phyloP scores from a whole-genome alignment of 2,113 vertebrate genomes.

The Galeopterus variegatus region DNA sequence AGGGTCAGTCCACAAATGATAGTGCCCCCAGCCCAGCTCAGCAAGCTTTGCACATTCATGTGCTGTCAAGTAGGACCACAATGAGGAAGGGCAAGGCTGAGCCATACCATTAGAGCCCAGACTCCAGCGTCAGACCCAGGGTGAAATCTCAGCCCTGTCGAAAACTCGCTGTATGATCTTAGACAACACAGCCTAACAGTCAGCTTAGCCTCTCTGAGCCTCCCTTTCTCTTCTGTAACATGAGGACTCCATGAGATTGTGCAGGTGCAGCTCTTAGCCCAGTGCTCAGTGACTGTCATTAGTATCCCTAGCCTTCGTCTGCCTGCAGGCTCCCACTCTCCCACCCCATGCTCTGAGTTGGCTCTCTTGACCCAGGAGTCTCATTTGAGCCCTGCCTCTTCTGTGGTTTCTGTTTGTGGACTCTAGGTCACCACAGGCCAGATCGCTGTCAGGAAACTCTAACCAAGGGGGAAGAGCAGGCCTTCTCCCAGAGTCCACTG shows the following conservation, averaged over 20 bases:
- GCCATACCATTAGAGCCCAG: neutral
- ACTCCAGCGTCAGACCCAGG: neutral
- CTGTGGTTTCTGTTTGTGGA: neutral
- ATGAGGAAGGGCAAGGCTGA: neutral
- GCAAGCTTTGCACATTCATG: neutral
- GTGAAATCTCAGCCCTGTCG: neutral
- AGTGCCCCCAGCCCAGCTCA: neutral
- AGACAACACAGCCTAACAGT: neutral
- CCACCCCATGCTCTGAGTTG: neutral
- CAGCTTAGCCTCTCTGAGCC: neutral
- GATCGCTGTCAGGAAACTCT: neutral
- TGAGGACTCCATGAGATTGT: neutral
- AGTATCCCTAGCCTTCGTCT: rapidly evolving
- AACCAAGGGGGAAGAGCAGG: neutral
- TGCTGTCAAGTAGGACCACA: neutral
- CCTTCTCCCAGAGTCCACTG: neutral
- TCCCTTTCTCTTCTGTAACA: neutral
- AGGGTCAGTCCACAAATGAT: neutral
- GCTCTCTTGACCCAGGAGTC: neutral
- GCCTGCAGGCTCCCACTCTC: neutral
- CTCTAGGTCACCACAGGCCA: neutral
- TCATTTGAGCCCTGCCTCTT: neutral
- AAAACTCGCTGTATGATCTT: neutral
- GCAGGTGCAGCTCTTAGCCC: neutral
- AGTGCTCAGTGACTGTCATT: neutral